Evolutionary conservation across 2,888 invertebrate genomes (phyloP).

Genomic region (Acrocera orbiculus): DNA sequence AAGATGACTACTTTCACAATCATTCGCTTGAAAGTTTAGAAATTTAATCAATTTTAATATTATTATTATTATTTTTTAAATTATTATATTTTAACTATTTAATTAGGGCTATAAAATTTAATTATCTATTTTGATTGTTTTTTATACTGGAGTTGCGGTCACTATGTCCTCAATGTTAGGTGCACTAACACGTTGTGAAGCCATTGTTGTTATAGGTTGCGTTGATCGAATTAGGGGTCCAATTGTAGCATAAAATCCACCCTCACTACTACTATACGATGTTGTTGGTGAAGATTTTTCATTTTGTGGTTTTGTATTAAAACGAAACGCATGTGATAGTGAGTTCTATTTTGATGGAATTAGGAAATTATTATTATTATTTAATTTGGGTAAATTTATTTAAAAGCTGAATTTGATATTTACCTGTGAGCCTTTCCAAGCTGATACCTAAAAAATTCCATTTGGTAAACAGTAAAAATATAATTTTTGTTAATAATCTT

Average conservation of each 20-base stretch:
- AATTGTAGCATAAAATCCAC: conserved; percentile 31
- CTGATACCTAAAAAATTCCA: conserved; percentile 23
- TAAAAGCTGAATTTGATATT: no score
- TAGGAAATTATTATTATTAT: no score
- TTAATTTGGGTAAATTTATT: no score
- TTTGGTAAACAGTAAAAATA: conserved; percentile 2
- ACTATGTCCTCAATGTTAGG: no score
- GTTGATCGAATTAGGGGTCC: conserved; percentile 16
- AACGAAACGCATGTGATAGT: conserved; percentile 32
- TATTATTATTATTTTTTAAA: no score
- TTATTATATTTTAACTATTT: no score
- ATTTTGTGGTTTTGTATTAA: conserved; percentile 26
- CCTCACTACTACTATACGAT: conserved; percentile 31
- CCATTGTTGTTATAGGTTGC: conserved; percentile 26
- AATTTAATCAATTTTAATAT: no score
- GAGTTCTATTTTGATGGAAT: conserved; percentile 20
- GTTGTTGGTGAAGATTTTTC: conserved; percentile 32
- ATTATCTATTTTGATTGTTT: no score
- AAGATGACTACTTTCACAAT: no score
- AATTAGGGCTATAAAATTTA: no score
- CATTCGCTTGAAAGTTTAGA: no score
- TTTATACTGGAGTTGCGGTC: no score
- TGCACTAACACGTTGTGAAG: conserved; percentile 28
- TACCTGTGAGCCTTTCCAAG: conserved; percentile 33
- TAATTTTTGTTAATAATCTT: conserved; percentile 1